Base-by-base conservation (phyloP, 2,888 invertebrate species). In the Heteropelma amictum region DNA sequence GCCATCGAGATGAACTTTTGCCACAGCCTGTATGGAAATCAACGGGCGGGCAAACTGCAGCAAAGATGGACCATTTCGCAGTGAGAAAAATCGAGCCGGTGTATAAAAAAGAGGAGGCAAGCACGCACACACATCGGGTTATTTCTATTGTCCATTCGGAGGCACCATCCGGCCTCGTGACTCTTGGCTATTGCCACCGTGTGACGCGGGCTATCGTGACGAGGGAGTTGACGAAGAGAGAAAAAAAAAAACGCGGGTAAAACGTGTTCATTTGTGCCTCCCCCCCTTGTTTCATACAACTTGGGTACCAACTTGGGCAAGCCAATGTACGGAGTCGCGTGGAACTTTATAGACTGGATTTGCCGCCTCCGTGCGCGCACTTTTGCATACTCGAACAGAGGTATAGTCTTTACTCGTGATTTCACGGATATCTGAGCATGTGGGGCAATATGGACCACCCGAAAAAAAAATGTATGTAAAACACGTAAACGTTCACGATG, bases 61-160 rank as follows among this genome's bases (percentile, higher is more conserved):
- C 17, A 10, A 8, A 53, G 5, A 19, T 3, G n/a, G 17, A 10
- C 30, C n/a, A n/a, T n/a, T n/a, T 30, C 19, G 17, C 10, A 53
- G 19, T 53, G 53, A 19, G 33, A 45, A 53, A 51, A 53, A 33
- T 53, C n/a, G 53, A n/a, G 33, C 8, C 30, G 4, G 19, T 4
- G 12, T 1, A 19, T 28, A 33, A 14, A 53, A 19, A 53, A 33
- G 8, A 17, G 2, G 4, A 26, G 5, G 12, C 5, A 12, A n/a
- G 8, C 7, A 19, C 19, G 17, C 17, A 33, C 53, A n/a, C 28
- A 17, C 35, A 30, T 35, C 53, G 12, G 26, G 54, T 53, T 70
- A 54, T 53, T 49, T 64, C 51, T 33, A 72, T 72, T 72, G 70
- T 71, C 65, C 65, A 65, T 72, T 60, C 58, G 56, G 70, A 54